phyloP scores from a whole-genome alignment of 2,113 vertebrate genomes.

The Sula dactylatra region DNA sequence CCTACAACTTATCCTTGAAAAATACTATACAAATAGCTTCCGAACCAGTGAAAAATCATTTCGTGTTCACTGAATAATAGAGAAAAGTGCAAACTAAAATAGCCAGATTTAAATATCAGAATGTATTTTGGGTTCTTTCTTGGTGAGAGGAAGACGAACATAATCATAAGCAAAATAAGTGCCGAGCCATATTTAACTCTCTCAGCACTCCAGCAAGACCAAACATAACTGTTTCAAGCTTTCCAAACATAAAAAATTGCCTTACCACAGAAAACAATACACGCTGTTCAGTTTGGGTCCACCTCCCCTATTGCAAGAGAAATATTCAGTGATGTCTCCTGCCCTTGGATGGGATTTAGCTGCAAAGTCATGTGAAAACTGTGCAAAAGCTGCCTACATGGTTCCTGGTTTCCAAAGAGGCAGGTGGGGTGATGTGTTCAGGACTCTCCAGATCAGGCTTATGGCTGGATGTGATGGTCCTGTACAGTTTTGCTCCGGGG shows the following conservation, averaged over 20 bases:
- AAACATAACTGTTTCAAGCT: neutral
- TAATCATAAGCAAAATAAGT: neutral
- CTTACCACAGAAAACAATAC: neutral
- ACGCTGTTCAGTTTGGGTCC: neutral
- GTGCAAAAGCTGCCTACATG: neutral
- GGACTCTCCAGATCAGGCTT: neutral
- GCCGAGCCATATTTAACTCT: neutral
- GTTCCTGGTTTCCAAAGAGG: neutral
- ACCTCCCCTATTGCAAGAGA: neutral
- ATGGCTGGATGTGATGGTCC: neutral
- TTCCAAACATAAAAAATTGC: neutral
- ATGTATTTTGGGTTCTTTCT: neutral
- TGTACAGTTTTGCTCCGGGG: neutral
- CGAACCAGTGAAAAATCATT: neutral
- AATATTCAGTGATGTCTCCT: neutral
- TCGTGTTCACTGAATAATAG: conserved; percentile 20
- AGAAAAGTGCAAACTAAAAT: conserved; percentile 25
- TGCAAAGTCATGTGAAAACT: neutral
- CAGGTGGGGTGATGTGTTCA: neutral
- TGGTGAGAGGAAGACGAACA: neutral
- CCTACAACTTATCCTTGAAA: neutral
- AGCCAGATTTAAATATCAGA: conserved; percentile 18
- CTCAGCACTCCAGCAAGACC: neutral
- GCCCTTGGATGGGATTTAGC: neutral
- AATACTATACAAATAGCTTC: neutral